Conservation (phyloP, 30 jellyfish, hydroid and myxozoan species). For the Sanderia malayensis region DNA sequence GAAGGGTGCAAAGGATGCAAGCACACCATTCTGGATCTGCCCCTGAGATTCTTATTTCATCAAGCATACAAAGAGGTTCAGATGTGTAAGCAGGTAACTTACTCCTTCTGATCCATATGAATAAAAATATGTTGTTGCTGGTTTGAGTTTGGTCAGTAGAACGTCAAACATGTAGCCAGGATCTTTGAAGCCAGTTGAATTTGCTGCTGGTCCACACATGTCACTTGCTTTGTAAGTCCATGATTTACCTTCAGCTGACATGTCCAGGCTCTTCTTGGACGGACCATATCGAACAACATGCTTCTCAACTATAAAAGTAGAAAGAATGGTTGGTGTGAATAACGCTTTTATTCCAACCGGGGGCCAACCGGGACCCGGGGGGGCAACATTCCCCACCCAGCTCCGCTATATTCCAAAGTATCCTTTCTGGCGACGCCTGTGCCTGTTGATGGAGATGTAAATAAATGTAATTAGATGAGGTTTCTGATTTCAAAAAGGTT, state of each 20-base stretch:
- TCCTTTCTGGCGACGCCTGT: no score
- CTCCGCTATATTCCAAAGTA: no score
- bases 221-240: slow-evolving; percentile 92
- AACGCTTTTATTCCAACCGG: no score
- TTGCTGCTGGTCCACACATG: slow-evolving; percentile 95
- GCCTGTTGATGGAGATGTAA: no score
- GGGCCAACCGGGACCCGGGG: no score
- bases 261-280: slow-evolving; percentile 20
- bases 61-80: neutral
- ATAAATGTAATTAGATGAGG: no score
- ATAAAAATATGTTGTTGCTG: slow-evolving; percentile 78
- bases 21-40: no score
- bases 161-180: slow-evolving; percentile 98
- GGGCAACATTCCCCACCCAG: no score
- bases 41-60: no score
- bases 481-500: no score
- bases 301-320: slow-evolving; percentile 26
- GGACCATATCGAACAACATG: slow-evolving; percentile 63
- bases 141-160: slow-evolving; percentile 60
- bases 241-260: slow-evolving; percentile 46
- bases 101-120: slow-evolving; percentile 88
- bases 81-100: slow-evolving; percentile 8
- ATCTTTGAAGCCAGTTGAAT: slow-evolving; percentile 83
- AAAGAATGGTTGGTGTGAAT: neutral
- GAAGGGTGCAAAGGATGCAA: no score